These are phyloP conservation scores for Orius laevigatus DNA, from an alignment of 1,140 invertebrate genomes.

Conservation along the genomic window DNA sequence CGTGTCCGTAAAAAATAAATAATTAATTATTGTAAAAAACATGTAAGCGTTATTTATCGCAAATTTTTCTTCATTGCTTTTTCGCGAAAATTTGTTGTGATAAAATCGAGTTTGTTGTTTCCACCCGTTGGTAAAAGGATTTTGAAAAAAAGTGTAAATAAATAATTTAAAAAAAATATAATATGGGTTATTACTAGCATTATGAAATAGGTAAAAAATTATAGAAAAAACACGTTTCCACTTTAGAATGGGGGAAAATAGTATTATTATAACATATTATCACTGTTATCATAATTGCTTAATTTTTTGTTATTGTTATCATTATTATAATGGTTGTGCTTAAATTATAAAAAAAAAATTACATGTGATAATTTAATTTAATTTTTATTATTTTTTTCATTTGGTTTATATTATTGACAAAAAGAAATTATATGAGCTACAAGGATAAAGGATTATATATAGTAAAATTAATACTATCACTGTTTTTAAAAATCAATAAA, in stretches of 20 bases:
- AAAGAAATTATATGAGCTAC: slow-evolving; percentile 4
- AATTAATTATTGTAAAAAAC: too few relatives aligned
- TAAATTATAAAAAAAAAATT: slow-evolving; percentile 8
- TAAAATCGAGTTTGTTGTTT: slow-evolving; percentile 8
- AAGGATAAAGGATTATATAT: slow-evolving; percentile 7
- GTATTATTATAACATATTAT: slow-evolving; percentile 6
- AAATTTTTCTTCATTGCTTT: neutral
- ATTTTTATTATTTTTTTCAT: slow-evolving; percentile 5
- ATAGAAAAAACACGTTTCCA: slow-evolving; percentile 1
- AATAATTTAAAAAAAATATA: slow-evolving; percentile 8
- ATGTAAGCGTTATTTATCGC: too few relatives aligned
- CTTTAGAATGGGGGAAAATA: neutral
- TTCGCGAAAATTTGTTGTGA: slow-evolving; percentile 8
- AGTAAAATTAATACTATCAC: slow-evolving; percentile 9
- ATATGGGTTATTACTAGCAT: slow-evolving; percentile 9
- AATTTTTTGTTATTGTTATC: slow-evolving; percentile 4
- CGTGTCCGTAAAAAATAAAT: too few relatives aligned
- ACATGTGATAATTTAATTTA: slow-evolving; percentile 11
- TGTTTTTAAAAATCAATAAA: slow-evolving; percentile 5
- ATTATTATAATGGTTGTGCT: slow-evolving; percentile 12
- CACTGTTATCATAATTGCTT: slow-evolving; percentile 9
- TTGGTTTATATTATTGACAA: neutral
- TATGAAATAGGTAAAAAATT: slow-evolving; percentile 7
- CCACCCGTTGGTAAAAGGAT: neutral
- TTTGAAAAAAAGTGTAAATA: slow-evolving; percentile 6